Evolutionary conservation across 1,140 invertebrate genomes (phyloP).

Genomic region (Harpegnathos saltator): DNA sequence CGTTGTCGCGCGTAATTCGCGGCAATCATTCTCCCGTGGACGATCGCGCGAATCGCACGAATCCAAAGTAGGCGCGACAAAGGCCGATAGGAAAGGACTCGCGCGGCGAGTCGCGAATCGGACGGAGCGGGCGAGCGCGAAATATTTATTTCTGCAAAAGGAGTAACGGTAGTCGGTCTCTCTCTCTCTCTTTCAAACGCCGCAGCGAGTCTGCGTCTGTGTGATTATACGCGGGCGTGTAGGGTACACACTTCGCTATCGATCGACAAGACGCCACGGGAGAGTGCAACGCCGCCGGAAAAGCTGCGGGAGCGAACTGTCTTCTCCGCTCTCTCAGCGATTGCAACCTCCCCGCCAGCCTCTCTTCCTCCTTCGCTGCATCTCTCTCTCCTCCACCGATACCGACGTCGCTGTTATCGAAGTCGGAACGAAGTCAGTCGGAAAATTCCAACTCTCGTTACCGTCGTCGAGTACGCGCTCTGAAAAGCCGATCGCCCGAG

Average conservation of each 20-base stretch:
- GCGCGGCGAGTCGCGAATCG: too few species aligned
- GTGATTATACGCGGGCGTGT: constrained; percentile 36
- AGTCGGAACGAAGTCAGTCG: constrained; percentile 25
- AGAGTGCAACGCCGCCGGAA: constrained; percentile 15
- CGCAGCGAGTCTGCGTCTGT: constrained; percentile 8
- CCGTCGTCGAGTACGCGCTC: constrained; percentile 12
- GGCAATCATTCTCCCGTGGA: too few species aligned
- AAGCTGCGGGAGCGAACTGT: constrained; percentile 21
- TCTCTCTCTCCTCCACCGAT: background rate
- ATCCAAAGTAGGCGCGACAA: too few species aligned
- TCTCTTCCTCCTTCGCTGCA: background rate
- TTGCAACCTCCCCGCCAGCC: background rate
- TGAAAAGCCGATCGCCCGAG: constrained; percentile 60
- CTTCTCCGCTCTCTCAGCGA: background rate
- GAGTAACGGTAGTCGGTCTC: constrained; percentile 8
- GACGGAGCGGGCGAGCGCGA: background rate
- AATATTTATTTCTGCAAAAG: constrained; percentile 57
- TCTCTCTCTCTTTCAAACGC: too few species aligned
- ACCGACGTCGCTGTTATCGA: constrained; percentile 10
- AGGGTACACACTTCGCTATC: constrained; percentile 39
- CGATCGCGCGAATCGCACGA: too few species aligned
- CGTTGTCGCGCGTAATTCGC: too few species aligned
- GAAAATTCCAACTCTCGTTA: constrained; percentile 56
- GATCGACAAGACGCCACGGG: constrained; percentile 52
- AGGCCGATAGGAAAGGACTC: background rate